Conservation (phyloP, 2,888 invertebrate species). For the Xestoiulus laeticollis region DNA sequence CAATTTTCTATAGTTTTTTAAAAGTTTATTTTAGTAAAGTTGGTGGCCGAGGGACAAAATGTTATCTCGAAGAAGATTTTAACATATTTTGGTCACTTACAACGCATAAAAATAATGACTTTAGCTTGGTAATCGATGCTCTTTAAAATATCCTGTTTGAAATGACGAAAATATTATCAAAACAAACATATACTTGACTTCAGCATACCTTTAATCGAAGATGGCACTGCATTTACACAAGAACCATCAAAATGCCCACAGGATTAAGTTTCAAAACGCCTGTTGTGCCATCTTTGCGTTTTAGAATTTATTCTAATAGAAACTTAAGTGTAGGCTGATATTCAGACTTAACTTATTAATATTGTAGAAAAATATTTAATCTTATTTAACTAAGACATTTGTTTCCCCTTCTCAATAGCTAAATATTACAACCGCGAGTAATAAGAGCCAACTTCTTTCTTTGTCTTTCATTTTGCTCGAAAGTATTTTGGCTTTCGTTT, state of each 20-base stretch:
- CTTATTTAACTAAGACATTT: slow-evolving; percentile 7
- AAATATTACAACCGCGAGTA: neutral
- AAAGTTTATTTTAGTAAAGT: too few species aligned
- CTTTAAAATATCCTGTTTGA: too few species aligned
- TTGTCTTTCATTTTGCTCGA: neutral
- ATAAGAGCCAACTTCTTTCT: neutral
- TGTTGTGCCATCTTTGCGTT: neutral
- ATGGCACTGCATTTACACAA: neutral
- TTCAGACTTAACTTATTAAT: neutral
- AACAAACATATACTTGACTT: neutral
- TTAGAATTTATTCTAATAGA: slow-evolving; percentile 32
- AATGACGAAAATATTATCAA: too few species aligned
- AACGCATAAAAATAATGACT: too few species aligned
- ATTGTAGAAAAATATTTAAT: neutral
- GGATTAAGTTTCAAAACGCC: neutral
- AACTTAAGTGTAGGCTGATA: slow-evolving; percentile 38
- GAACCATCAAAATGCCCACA: neutral
- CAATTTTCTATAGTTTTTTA: too few species aligned
- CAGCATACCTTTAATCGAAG: neutral
- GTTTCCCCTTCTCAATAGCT: neutral
- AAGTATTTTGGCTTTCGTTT: neutral
- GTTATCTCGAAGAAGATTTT: too few species aligned
- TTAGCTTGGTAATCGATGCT: too few species aligned
- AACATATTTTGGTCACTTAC: too few species aligned
- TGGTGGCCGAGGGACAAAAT: too few species aligned